A percentile compares a stretch with the other conserved stretches of the same genome.
Evolutionary conservation across 2,113 vertebrate species (phyloP).

Genomic region (Bombycilla garrulus): DNA sequence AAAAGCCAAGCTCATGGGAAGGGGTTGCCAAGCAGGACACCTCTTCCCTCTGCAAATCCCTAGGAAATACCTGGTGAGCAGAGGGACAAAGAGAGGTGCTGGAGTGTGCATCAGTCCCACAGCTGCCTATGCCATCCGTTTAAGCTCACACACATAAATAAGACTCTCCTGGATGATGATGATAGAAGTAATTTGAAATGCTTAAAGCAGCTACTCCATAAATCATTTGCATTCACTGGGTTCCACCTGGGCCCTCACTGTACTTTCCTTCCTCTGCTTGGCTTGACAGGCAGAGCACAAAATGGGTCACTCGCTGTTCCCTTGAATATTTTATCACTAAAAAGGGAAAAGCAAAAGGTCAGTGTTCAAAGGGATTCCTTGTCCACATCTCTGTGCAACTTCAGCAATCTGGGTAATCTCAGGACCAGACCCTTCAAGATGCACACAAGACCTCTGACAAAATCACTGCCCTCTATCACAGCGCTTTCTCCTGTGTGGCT

Average conservation of each 20-base stretch:
- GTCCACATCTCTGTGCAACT: not conserved
- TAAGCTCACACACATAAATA: slow-evolving; percentile 7
- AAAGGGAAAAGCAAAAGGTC: slow-evolving; percentile 36
- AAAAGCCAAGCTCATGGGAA: not conserved
- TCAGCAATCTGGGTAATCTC: slow-evolving; percentile 1
- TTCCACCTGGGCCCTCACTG: slow-evolving; percentile 11
- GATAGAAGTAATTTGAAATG: not conserved
- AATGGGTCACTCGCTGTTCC: slow-evolving; percentile 33
- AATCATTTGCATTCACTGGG: slow-evolving; percentile 33
- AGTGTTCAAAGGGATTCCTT: slow-evolving; percentile 21
- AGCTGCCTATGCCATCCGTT: not conserved
- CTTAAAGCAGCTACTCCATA: slow-evolving; percentile 31
- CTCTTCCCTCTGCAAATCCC: not conserved
- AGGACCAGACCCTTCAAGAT: not conserved
- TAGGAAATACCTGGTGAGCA: not conserved
- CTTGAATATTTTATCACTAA: slow-evolving; percentile 29
- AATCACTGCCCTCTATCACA: not conserved
- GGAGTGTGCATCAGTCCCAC: not conserved
- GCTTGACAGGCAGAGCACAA: not conserved
- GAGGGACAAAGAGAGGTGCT: not conserved
- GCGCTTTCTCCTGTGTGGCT: not conserved
- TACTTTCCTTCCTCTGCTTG: not conserved
- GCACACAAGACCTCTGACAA: slow-evolving; percentile 11
- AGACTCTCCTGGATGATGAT: not conserved
- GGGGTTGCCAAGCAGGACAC: not conserved